phyloP scores from a whole-genome alignment of 1,140 invertebrate species.

The Calephelis nemesis region DNA sequence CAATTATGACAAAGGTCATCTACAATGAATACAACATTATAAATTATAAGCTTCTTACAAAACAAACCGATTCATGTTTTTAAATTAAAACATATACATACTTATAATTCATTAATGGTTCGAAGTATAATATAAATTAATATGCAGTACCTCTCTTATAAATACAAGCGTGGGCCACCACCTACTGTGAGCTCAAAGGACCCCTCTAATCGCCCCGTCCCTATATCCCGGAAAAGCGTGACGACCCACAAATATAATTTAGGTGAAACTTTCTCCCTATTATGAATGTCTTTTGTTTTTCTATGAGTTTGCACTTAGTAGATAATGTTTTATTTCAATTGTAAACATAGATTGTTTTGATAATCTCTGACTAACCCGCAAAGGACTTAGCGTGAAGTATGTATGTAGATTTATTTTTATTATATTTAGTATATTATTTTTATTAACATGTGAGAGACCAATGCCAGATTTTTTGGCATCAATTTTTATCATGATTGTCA shows the following conservation, averaged over 20 bases:
- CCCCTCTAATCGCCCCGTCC: constrained; percentile 67
- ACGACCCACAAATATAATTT: constrained; percentile 79
- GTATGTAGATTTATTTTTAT: too few relatives aligned
- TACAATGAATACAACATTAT: too few relatives aligned
- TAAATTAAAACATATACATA: too few relatives aligned
- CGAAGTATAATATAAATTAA: constrained; percentile 31
- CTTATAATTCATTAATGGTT: constrained; percentile 4
- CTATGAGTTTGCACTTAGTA: constrained; percentile 48
- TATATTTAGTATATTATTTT: too few relatives aligned
- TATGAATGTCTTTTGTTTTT: constrained; percentile 57
- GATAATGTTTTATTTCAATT: constrained; percentile 1
- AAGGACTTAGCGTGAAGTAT: too few relatives aligned
- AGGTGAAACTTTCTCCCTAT: constrained; percentile 71
- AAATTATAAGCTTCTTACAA: too few relatives aligned
- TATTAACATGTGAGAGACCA: too few relatives aligned
- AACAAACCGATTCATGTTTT: too few relatives aligned
- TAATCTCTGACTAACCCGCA: too few relatives aligned
- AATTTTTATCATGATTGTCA: too few relatives aligned
- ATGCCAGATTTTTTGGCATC: too few relatives aligned
- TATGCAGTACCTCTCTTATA: constrained; percentile 48
- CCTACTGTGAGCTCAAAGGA: constrained; percentile 56
- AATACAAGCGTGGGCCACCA: constrained; percentile 46
- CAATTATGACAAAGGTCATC: too few relatives aligned
- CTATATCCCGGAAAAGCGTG: constrained; percentile 58
- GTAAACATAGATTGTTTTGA: background rate